Evolutionary conservation across 92 coral and sea anemone species (phyloP), one percentile per base, ranked within the genome.

Genomic region (Parazoanthus atlanticus): DNA sequence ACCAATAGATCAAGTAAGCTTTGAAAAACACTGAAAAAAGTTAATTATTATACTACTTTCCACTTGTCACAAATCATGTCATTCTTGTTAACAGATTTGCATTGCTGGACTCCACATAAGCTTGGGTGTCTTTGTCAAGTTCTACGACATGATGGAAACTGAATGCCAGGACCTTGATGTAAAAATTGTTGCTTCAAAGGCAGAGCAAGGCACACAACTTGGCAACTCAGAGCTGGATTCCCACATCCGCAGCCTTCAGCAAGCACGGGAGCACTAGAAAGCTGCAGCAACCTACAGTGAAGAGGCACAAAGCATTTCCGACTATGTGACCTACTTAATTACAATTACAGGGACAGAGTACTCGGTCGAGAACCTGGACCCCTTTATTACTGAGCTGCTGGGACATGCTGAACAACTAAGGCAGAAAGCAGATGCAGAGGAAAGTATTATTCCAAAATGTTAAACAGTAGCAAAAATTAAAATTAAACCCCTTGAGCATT

Each of bases 31-130:
- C 3, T 36, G 26, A 43, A 36, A 31, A 31, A 21, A 0, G 21
- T 23, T 0, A 74, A 31, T 30, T 36, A 31, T 30, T 26, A 28
- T 41, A 43, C 81, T 77, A 2, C 3, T 77, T n/a, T 29, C 32
- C 38, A 71, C 6, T 34, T 77, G 11, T n/a, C 13, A 41, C n/a
- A n/a, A n/a, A n/a, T 4, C 49, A 49, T 49, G 13, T 23, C 28
- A 30, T 52, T 52, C 15, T 79, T 79, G 84, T 79, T 30, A 79
- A 79, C 71, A 79, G 84, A 79, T 79, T 61, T 79, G 84, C 43
- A 79, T 79, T 79, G 71, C 84, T 79, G 84, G 69, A 78, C 82
- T 78, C 64, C 82, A 78, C 17, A 78, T 78, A 28, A 78, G 82
- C 82, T 78, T 78, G 82, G 82, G 82, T 26, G 33, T 78, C 34